These are phyloP conservation scores for Neoascia interrupta DNA, from an alignment of 2,888 invertebrate species.

Conservation along the genomic window DNA sequence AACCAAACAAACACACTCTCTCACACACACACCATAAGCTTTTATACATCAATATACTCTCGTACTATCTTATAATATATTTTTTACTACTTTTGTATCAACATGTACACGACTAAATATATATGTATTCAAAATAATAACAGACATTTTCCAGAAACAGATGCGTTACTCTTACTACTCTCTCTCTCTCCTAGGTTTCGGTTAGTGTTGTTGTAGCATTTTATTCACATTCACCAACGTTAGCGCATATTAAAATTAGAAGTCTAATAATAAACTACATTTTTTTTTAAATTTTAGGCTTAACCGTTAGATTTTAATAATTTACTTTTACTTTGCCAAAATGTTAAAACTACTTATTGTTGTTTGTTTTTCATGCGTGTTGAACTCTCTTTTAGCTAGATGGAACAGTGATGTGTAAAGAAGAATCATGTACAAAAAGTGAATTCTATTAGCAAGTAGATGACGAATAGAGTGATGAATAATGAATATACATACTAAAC, in stretches of 20 bases:
- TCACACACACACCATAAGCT: constrained; percentile 31
- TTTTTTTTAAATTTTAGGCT: neutral
- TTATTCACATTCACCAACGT: too few species aligned
- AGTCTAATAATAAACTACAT: too few species aligned
- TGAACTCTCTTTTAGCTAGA: constrained; percentile 9
- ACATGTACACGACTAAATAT: constrained; percentile 46
- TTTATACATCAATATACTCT: constrained; percentile 55
- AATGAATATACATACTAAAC: constrained; percentile 43
- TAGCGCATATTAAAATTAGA: too few species aligned
- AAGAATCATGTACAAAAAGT: constrained; percentile 64
- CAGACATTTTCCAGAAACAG: constrained; percentile 15
- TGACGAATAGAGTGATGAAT: constrained; percentile 48
- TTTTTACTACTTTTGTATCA: constrained; percentile 67
- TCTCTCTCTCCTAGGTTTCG: constrained; percentile 16
- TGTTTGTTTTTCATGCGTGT: constrained; percentile 36
- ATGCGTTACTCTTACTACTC: constrained; percentile 33
- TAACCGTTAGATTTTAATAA: neutral
- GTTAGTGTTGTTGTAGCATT: constrained; percentile 35
- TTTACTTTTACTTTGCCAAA: constrained; percentile 9
- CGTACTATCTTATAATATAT: constrained; percentile 48
- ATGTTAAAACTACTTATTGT: constrained; percentile 6
- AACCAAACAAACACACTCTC: constrained; percentile 23
- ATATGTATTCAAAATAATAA: constrained; percentile 34
- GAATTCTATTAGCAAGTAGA: constrained; percentile 56
- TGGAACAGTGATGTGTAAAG: constrained; percentile 24